These are phyloP conservation scores for Bubalus kerabau DNA, from an alignment of 2,113 vertebrate genomes.

Conservation along the genomic window DNA sequence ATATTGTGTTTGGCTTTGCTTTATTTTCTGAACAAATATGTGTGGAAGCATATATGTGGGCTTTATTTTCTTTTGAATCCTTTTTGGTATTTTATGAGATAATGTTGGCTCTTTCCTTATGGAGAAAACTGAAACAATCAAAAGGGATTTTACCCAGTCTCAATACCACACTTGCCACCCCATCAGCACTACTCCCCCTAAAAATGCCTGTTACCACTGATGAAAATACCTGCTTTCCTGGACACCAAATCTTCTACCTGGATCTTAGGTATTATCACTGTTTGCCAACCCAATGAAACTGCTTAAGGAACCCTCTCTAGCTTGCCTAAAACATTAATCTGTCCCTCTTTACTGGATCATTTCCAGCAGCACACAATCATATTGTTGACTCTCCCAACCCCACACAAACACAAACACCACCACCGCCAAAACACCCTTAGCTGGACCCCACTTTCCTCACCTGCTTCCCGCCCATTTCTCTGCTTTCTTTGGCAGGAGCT, in stretches of 20 bases:
- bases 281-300: neutral
- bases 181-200: neutral
- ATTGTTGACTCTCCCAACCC: neutral
- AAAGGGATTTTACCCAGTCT: neutral
- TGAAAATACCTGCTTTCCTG: neutral
- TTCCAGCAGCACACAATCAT: neutral
- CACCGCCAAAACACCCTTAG: neutral
- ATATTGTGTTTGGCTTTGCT: conserved; percentile 14
- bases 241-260: neutral
- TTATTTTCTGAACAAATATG: conserved; percentile 55
- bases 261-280: neutral
- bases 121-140: neutral
- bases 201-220: neutral
- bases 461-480: neutral
- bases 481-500: neutral
- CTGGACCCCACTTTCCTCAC: neutral
- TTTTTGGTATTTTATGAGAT: conserved; percentile 10
- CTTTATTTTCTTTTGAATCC: conserved; percentile 6
- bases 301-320: neutral
- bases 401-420: neutral
- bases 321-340: neutral
- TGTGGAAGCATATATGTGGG: neutral
- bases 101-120: neutral
- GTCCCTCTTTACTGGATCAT: neutral
- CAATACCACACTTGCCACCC: too few relatives aligned